A percentile compares a stretch with the other conserved stretches of the same genome.
phyloP scores from a whole-genome alignment of 2,888 invertebrate species.

The Pycnomerus fuliginosus region DNA sequence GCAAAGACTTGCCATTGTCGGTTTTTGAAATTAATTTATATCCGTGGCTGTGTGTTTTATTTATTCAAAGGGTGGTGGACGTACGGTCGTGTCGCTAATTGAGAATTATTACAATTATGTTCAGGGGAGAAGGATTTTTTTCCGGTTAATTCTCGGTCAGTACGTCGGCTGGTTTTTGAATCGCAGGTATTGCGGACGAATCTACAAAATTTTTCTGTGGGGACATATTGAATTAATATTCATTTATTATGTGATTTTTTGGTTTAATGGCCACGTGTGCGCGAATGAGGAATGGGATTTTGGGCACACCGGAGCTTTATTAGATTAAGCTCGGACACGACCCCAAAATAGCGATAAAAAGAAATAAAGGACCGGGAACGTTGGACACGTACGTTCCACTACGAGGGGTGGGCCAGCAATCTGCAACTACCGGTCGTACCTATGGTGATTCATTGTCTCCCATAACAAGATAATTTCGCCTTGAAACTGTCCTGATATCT shows the following conservation, averaged over 20 bases:
- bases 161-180: conserved; percentile 24
- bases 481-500: no score
- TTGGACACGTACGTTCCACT: no score
- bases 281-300: conserved; percentile 25
- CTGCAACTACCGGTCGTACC: no score
- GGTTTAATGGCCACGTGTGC: conserved; percentile 24
- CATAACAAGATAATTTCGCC: no score
- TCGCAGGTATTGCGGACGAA: conserved; percentile 39
- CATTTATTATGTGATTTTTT: conserved; percentile 43
- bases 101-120: conserved; percentile 49
- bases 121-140: conserved; percentile 42
- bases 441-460: no score
- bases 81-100: conserved; percentile 41
- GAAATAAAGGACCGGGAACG: no score
- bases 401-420: no score
- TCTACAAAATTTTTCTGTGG: conserved; percentile 47
- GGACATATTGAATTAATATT: conserved; percentile 51
- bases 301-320: conserved; percentile 19
- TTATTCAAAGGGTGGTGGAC: conserved; percentile 45
- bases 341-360: no score
- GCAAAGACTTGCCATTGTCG: conserved; percentile 37
- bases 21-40: conserved; percentile 45
- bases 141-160: conserved; percentile 31
- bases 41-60: conserved; percentile 41
- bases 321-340: conserved; percentile 24